Conservation (phyloP, 2,888 invertebrate genomes). For the Limenitis camilla region DNA sequence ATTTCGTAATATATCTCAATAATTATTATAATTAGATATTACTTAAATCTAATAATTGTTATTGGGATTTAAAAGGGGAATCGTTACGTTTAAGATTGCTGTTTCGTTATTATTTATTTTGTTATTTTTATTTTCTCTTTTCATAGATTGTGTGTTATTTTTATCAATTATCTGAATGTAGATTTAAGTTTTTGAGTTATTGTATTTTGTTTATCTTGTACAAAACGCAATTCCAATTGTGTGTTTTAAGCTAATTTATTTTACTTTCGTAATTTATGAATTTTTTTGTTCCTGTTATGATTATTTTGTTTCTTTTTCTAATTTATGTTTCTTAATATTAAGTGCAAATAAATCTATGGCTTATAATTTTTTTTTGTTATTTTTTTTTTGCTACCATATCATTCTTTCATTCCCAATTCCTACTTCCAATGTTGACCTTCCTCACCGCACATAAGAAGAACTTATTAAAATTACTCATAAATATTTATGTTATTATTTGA, state of each 20-base stretch:
- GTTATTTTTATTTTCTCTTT: conserved; percentile 58
- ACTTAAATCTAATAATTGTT: conserved; percentile 5
- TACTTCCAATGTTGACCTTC: not conserved
- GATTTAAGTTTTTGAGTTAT: conserved; percentile 36
- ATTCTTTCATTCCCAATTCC: not conserved
- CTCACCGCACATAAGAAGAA: too few species aligned
- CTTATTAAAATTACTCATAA: too few species aligned
- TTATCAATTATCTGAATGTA: conserved; percentile 24
- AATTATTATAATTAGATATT: conserved; percentile 4
- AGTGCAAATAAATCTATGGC: conserved; percentile 72
- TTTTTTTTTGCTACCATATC: conserved; percentile 32
- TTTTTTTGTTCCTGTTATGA: conserved; percentile 71
- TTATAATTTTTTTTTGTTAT: conserved; percentile 52
- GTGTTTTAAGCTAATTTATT: conserved; percentile 35
- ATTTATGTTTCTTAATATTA: conserved; percentile 61
- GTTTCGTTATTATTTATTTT: conserved; percentile 68
- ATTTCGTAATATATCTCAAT: conserved; percentile 11
- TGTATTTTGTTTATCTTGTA: conserved; percentile 42
- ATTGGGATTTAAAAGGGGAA: conserved; percentile 49
- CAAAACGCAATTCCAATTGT: conserved; percentile 33
- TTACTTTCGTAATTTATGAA: conserved; percentile 38
- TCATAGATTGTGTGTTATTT: conserved; percentile 52
- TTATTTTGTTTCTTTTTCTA: conserved; percentile 66
- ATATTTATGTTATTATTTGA: too few species aligned
- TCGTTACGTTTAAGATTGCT: conserved; percentile 71